These are phyloP conservation scores for Thymallus thymallus DNA, from an alignment of 2,113 vertebrate species.

Conservation along the genomic window DNA sequence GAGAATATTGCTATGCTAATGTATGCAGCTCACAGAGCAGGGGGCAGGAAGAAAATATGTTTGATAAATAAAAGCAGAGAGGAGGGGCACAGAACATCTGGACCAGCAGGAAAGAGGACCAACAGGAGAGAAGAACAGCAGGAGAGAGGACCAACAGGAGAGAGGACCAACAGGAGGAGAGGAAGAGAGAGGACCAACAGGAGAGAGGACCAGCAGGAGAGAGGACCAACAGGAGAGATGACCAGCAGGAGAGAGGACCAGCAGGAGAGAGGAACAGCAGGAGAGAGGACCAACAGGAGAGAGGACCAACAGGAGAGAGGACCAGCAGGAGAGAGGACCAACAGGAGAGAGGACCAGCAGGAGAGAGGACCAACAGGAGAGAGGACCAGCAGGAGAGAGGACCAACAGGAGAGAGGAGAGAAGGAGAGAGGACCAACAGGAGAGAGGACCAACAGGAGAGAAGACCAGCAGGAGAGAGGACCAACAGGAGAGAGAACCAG, in stretches of 20 bases:
- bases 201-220: no score
- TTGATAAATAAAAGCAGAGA: slow-evolving; percentile 14
- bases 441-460: slow-evolving; percentile 20
- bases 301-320: slow-evolving; percentile 5
- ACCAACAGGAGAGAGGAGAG: no score
- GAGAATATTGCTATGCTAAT: slow-evolving; percentile 69
- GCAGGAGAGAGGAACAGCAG: no score
- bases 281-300: background rate
- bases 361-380: slow-evolving; percentile 22
- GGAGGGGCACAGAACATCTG: slow-evolving; percentile 15
- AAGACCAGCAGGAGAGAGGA: no score
- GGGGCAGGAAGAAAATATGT: slow-evolving; percentile 47
- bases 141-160: no score
- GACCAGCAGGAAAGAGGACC: slow-evolving; percentile 40
- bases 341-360: no score
- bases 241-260: slow-evolving; percentile 36
- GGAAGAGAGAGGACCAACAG: slow-evolving; percentile 21
- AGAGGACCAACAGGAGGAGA: background rate
- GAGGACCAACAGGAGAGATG: background rate
- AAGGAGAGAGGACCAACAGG: no score
- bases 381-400: no score
- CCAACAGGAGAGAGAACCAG: background rate
- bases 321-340: no score
- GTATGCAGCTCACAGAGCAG: slow-evolving; percentile 58
- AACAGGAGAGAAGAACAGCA: no score